Conservation (phyloP, 2,113 vertebrate species). For the Gnathonemus longibarbis region DNA sequence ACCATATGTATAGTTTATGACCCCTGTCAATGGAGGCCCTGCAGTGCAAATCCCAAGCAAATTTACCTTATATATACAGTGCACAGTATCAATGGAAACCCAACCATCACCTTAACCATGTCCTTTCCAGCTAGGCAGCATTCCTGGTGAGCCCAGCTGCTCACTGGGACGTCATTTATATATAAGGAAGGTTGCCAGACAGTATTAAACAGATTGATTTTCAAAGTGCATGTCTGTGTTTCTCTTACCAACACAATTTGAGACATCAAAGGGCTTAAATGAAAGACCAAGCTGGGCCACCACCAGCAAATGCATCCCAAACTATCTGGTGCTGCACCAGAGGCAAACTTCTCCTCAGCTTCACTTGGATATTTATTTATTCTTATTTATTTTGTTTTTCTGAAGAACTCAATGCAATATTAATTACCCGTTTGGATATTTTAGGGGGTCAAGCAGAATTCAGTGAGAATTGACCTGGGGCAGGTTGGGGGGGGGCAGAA, state of each 20-base stretch:
- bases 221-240: neutral
- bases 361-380: neutral
- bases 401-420: slow-evolving; percentile 1
- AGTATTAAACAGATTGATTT: neutral
- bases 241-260: neutral
- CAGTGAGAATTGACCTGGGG: neutral
- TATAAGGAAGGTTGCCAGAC: slow-evolving; percentile 9
- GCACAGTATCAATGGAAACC: neutral
- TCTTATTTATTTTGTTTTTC: slow-evolving; percentile 10
- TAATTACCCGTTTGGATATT: neutral
- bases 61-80: neutral
- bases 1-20: neutral
- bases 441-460: neutral
- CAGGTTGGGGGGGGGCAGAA: neutral
- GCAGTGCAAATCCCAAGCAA: neutral
- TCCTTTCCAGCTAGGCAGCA: neutral
- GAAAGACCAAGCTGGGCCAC: neutral
- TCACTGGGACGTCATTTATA: neutral
- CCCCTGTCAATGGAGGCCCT: neutral
- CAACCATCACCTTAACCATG: neutral
- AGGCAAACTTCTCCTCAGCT: neutral
- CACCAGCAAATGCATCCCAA: neutral
- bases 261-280: slow-evolving; percentile 6
- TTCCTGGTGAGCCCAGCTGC: neutral
- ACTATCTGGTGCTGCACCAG: slow-evolving; percentile 21